Percentiles rank a stretch among this genome's conserved stretches.
Evolutionary conservation across 2,113 vertebrate genomes (phyloP).

Genomic region (Argyrosomus japonicus): DNA sequence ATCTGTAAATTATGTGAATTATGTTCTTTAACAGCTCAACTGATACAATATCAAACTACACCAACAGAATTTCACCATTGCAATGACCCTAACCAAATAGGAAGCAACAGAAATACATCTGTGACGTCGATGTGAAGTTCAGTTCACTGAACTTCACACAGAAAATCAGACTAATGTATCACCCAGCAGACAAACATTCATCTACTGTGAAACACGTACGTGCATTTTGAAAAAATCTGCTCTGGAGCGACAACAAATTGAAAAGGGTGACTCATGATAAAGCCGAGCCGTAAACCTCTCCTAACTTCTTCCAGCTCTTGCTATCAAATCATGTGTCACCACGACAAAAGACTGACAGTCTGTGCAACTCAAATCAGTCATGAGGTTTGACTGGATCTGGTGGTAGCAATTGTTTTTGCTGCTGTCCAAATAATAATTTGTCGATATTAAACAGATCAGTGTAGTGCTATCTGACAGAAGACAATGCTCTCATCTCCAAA

Average conservation of each 20-base stretch:
- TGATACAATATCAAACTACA: too few relatives aligned
- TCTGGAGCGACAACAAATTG: slow-evolving; percentile 21
- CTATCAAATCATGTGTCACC: slow-evolving; percentile 32
- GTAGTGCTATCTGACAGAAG: slow-evolving; percentile 15
- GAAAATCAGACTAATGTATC: slow-evolving; percentile 14
- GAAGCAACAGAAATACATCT: background rate
- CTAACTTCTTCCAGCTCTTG: slow-evolving; percentile 7
- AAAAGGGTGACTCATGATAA: slow-evolving; percentile 41
- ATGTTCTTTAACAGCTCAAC: too few relatives aligned
- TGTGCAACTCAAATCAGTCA: background rate
- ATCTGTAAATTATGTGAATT: too few relatives aligned
- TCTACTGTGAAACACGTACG: slow-evolving; percentile 15
- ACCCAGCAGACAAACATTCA: slow-evolving; percentile 7
- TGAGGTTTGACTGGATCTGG: slow-evolving; percentile 17
- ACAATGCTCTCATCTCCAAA: slow-evolving; percentile 45
- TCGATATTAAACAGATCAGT: slow-evolving; percentile 11
- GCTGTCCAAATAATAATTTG: background rate
- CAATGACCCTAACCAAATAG: too few relatives aligned
- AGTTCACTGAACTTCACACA: slow-evolving; percentile 10
- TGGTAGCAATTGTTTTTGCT: background rate
- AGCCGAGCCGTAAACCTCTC: slow-evolving; percentile 9
- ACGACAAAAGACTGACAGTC: background rate
- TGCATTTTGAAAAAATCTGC: slow-evolving; percentile 3
- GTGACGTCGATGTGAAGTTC: slow-evolving; percentile 7
- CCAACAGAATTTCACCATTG: too few relatives aligned